Conservation (phyloP, 2,797 vertebrate species). For the Esox masquinongy region DNA sequence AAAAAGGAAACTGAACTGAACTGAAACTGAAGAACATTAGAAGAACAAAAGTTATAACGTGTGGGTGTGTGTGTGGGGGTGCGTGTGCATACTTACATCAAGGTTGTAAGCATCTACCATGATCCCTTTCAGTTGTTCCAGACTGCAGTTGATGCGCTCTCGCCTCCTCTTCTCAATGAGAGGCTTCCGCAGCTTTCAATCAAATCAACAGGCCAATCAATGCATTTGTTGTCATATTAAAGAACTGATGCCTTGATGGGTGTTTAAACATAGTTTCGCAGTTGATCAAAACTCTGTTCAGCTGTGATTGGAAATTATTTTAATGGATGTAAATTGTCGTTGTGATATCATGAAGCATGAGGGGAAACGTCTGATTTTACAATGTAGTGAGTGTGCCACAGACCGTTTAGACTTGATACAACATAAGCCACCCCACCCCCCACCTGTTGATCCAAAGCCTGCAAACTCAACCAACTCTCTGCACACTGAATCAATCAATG, state of each 20-base stretch:
- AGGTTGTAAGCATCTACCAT: slow-evolving; percentile 68
- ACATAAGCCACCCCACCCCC: not conserved
- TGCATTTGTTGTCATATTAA: not conserved
- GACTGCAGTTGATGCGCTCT: slow-evolving; percentile 64
- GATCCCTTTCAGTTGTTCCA: slow-evolving; percentile 65
- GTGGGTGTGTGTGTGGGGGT: not conserved
- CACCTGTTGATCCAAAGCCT: not conserved
- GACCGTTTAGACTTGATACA: not conserved
- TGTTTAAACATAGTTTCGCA: not conserved
- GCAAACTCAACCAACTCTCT: not conserved
- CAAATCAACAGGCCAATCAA: not conserved
- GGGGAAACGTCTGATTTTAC: not conserved
- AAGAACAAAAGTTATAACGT: not conserved
- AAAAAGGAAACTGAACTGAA: not conserved
- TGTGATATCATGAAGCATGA: not conserved
- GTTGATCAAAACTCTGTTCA: not conserved
- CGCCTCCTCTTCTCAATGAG: slow-evolving; percentile 63
- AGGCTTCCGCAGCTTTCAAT: slow-evolving; percentile 59
- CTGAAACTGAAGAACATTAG: too few species aligned
- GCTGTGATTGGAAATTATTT: not conserved
- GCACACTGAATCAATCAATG: not conserved
- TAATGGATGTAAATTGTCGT: not conserved
- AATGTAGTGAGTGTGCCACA: not conserved
- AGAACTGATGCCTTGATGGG: not conserved
- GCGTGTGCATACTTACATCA: slow-evolving; percentile 51